Base-by-base conservation (phyloP, 2,888 invertebrate genomes). In the Xestia sexstrigata region DNA sequence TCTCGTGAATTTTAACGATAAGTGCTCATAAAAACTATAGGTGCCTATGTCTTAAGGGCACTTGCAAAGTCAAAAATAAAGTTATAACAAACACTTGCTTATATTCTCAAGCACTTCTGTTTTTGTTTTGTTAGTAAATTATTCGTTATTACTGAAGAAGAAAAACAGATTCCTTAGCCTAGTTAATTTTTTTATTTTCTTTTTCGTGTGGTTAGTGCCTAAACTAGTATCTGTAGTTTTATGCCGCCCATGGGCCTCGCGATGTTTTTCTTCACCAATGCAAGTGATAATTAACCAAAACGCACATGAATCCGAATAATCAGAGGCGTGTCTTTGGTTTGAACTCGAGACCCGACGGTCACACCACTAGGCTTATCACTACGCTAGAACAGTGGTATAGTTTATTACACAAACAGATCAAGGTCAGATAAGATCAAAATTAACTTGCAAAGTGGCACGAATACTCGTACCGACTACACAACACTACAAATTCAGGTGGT, bases 41-140 rank as follows among this genome's bases (percentile, higher is more conserved):
- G 11, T 68, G 5, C 7, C n/a, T 47, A 9, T 47, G 60, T 62
- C 17, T 62, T 6, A n/a, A 1, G 42, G 49, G 23, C n/a, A 76
- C 26, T 47, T 74, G 55, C 9, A 4, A 11, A 74, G 2, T 73
- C 1, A 73, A 74, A 72, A 52, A 52, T 9, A n/a, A 47, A 49
- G 42, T 17, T 17, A 62, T 9, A 62, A 5, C 30, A 30, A 62
- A 30, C 9, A 17, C 17, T 30, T 60, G 30, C 30, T 20, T 20
- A 17, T 17, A 65, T 42, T 39, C 11, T 65, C 5, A 47, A 75
- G 45, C 42, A 74, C 35, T 74, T 58, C 11, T 15, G 39, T 39
- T 60, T 11, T 26, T 4, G 1, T n/a, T 30, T n/a, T 30, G 8
- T 26, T 49, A 1, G 20, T 17, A 5, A 5, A 17, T 17, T 30